These are phyloP conservation scores for Nemapogon koenigi DNA, from an alignment of 2,888 invertebrate species.

Conservation along the genomic window DNA sequence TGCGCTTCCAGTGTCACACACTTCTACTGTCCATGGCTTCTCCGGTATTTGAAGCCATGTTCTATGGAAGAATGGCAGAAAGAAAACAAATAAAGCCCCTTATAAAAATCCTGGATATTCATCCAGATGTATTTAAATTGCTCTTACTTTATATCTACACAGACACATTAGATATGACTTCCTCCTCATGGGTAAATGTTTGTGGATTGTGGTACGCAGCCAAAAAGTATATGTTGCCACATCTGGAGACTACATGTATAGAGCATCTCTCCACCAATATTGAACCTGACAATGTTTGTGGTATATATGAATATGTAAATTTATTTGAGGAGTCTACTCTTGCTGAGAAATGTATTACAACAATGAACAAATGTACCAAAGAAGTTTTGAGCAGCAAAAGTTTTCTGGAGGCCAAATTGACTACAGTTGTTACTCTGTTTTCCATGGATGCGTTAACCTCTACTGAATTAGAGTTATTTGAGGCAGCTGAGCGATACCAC, in stretches of 20 bases:
- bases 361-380: no score
- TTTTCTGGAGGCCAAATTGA: slow-evolving; percentile 79
- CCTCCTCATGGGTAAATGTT: slow-evolving; percentile 84
- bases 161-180: slow-evolving; percentile 78
- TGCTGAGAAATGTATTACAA: slow-evolving; percentile 84
- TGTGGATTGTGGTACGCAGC: slow-evolving; percentile 88
- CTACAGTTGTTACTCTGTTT: slow-evolving; percentile 76
- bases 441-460: slow-evolving; percentile 76
- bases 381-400: slow-evolving; percentile 77
- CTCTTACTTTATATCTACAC: slow-evolving; percentile 85
- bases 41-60: slow-evolving; percentile 90
- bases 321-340: slow-evolving; percentile 83
- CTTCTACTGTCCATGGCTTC: slow-evolving; percentile 85
- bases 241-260: slow-evolving; percentile 83
- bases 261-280: slow-evolving; percentile 82
- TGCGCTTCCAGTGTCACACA: slow-evolving; percentile 78
- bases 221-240: slow-evolving; percentile 87
- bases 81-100: slow-evolving; percentile 76
- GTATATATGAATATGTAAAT: slow-evolving; percentile 86
- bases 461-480: slow-evolving; percentile 80
- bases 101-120: slow-evolving; percentile 86
- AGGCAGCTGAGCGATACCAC: slow-evolving; percentile 75
- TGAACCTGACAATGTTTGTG: slow-evolving; percentile 80
- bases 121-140: slow-evolving; percentile 85
- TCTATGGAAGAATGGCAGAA: slow-evolving; percentile 83